These are phyloP conservation scores for Catagonus wagneri DNA, from an alignment of 2,113 vertebrate genomes.

Conservation along the genomic window DNA sequence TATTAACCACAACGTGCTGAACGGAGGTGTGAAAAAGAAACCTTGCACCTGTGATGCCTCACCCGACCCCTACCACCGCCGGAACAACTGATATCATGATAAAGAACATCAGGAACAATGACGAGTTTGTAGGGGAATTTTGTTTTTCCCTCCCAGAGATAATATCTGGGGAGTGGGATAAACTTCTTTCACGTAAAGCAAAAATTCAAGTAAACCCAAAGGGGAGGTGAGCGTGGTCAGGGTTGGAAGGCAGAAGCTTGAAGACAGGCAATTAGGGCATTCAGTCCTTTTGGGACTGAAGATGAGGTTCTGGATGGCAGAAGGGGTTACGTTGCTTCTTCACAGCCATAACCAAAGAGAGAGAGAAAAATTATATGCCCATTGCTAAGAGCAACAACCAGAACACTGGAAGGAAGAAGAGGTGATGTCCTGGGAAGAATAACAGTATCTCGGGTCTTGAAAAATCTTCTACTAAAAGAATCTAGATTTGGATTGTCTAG, in stretches of 20 bases:
- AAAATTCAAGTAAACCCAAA: no score
- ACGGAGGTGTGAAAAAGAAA: neutral
- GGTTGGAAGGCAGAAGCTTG: no score
- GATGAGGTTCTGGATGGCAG: accelerated
- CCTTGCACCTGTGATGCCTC: neutral
- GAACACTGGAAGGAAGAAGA: neutral
- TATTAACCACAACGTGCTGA: no score
- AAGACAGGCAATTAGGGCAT: neutral
- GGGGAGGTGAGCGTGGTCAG: accelerated
- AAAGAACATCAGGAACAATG: neutral
- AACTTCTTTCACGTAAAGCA: neutral
- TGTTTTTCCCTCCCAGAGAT: no score
- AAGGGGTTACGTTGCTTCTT: neutral
- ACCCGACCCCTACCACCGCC: accelerated
- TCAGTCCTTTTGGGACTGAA: neutral
- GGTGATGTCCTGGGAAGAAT: neutral
- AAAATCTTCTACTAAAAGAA: neutral
- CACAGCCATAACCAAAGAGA: accelerated
- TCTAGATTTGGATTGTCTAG: neutral
- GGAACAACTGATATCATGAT: accelerated
- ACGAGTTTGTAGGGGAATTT: neutral
- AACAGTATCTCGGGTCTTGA: neutral
- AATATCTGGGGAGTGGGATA: neutral
- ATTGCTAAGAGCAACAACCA: accelerated
- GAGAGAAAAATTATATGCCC: neutral